These are phyloP conservation scores for Nectonema munidae DNA, from an alignment of 2,888 invertebrate genomes.

Conservation along the genomic window DNA sequence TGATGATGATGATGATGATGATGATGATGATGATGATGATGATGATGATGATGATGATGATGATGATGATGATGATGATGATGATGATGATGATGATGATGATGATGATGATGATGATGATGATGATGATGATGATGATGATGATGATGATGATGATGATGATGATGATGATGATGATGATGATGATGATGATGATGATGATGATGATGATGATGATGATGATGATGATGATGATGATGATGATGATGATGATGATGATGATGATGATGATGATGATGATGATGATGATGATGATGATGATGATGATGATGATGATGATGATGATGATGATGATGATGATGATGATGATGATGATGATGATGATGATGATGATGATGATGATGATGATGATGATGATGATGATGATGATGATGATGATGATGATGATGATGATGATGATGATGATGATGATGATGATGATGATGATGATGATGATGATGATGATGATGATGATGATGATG, in stretches of 20 bases:
- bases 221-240: constrained; percentile 7
- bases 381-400: constrained; percentile 6
- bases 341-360: constrained; percentile 7
- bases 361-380: constrained; percentile 2
- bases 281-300: constrained; percentile 1
- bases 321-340: constrained; percentile 8
- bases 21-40: constrained; percentile 6
- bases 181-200: constrained; percentile 2
- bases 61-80: constrained; percentile 8
- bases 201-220: constrained; percentile 7
- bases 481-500: constrained; percentile 8
- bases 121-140: constrained; percentile 6
- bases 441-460: constrained; percentile 2
- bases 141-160: constrained; percentile 9
- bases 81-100: constrained; percentile 8
- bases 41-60: constrained; percentile 2
- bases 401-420: constrained; percentile 10
- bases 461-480: constrained; percentile 7
- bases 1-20: constrained; percentile 7
- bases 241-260: constrained; percentile 7
- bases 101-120: constrained; percentile 2
- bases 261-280: constrained; percentile 8
- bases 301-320: constrained; percentile 7
- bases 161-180: constrained; percentile 8
- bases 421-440: constrained; percentile 8